Evolutionary conservation across 2,888 invertebrate genomes (phyloP).

Genomic region (Scrobipalpa atriplicella): DNA sequence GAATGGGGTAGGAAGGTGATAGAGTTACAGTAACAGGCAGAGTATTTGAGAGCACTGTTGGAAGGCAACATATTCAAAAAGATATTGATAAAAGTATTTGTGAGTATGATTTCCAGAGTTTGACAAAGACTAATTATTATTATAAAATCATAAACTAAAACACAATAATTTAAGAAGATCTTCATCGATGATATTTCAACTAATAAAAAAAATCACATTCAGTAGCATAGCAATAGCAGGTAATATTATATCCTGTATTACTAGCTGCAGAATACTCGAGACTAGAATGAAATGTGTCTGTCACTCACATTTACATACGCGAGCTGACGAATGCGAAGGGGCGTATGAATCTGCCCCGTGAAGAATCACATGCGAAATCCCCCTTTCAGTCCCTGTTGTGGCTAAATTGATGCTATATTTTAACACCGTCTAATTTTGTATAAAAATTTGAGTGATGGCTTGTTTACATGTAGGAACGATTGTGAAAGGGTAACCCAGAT

Average conservation of each 20-base stretch:
- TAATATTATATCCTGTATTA: background rate
- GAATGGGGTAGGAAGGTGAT: conserved; percentile 26
- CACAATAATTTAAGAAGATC: too few relatives aligned
- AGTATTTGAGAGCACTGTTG: background rate
- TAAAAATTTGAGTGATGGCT: conserved; percentile 19
- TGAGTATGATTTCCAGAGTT: too few relatives aligned
- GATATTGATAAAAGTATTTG: too few relatives aligned
- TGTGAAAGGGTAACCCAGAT: conserved; percentile 20
- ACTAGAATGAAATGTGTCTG: conserved; percentile 40
- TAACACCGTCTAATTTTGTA: conserved; percentile 21
- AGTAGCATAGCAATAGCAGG: background rate
- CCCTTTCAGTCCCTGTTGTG: conserved; percentile 7
- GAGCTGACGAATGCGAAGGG: conserved; percentile 43
- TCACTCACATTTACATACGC: conserved; percentile 45
- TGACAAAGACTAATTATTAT: too few relatives aligned
- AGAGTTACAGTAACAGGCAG: conserved; percentile 4
- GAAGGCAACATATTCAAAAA: too few relatives aligned
- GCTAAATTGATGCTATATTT: conserved; percentile 23
- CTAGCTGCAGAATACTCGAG: background rate
- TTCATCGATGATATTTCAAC: too few relatives aligned
- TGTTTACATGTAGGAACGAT: conserved; percentile 17
- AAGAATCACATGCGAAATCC: conserved; percentile 31
- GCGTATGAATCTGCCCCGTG: conserved; percentile 37
- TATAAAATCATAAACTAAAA: too few relatives aligned
- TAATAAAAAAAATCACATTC: too few relatives aligned